Conservation (phyloP, 2,888 invertebrate genomes). For the Urechis unicinctus region DNA sequence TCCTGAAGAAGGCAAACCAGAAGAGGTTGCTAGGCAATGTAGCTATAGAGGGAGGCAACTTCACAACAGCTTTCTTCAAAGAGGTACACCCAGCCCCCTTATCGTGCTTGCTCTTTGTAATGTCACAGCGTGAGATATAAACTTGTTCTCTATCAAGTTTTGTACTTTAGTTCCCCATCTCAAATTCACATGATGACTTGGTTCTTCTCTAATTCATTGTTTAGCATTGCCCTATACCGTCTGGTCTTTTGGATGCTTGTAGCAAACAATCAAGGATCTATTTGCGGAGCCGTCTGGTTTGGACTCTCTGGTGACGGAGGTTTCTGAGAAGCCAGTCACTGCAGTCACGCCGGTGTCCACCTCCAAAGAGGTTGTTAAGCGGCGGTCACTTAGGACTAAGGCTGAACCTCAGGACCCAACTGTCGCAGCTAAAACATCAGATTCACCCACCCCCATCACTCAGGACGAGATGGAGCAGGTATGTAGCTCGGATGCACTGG, state of each 20-base stretch:
- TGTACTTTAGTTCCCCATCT: not conserved
- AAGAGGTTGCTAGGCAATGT: constrained; percentile 93
- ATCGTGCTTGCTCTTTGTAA: not conserved
- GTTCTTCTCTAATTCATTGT: not conserved
- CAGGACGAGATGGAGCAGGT: constrained; percentile 49
- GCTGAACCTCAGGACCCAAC: not conserved
- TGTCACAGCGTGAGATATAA: not conserved
- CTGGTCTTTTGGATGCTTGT: no score
- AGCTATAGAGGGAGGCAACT: constrained; percentile 97
- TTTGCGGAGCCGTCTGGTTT: constrained; percentile 61
- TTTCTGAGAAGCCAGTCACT: not conserved
- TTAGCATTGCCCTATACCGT: no score
- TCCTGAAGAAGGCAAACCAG: constrained; percentile 96
- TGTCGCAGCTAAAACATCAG: not conserved
- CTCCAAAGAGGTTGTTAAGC: not conserved
- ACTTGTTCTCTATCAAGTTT: no score
- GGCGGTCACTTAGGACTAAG: not conserved
- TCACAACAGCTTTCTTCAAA: constrained; percentile 94
- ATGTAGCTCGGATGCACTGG: constrained; percentile 3
- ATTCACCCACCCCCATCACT: constrained; percentile 8
- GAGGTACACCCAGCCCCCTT: constrained; percentile 51
- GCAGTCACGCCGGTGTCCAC: not conserved
- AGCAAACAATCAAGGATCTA: constrained; percentile 87
- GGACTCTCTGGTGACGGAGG: constrained; percentile 56
- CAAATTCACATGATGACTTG: not conserved